A percentile compares a stretch with the other conserved stretches of the same genome.
phyloP scores from a whole-genome alignment of 2,797 vertebrate species.

The Bradypodion ventrale region DNA sequence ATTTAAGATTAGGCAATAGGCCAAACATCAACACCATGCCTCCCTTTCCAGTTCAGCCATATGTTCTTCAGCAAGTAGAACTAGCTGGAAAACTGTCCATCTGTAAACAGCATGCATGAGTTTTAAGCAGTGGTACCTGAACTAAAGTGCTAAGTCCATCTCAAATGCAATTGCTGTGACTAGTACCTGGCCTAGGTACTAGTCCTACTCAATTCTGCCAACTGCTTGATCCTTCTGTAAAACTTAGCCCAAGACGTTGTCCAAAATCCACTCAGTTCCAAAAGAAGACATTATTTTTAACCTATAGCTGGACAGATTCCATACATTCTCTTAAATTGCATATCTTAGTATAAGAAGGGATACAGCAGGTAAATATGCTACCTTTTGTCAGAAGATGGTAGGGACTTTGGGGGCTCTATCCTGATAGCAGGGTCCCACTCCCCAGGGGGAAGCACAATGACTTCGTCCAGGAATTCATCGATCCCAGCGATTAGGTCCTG shows the following conservation, averaged over 20 bases:
- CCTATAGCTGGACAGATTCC: not conserved
- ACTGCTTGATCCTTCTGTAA: not conserved
- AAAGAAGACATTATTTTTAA: not conserved
- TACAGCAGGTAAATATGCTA: conserved; percentile 47
- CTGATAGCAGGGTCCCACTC: conserved; percentile 98
- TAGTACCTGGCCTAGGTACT: not conserved
- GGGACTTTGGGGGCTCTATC: conserved; percentile 95
- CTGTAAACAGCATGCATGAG: not conserved
- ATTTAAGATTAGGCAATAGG: not conserved
- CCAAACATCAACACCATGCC: not conserved
- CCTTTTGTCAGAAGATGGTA: conserved; percentile 97
- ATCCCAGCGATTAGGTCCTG: conserved; percentile 96
- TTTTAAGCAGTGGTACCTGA: not conserved
- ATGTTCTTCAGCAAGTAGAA: no score
- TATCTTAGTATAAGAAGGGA: not conserved
- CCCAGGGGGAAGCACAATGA: conserved; percentile 96
- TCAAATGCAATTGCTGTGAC: not conserved
- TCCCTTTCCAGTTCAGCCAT: not conserved
- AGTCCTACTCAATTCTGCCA: not conserved
- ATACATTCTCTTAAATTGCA: no score
- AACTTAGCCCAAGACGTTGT: no score
- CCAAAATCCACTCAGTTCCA: not conserved
- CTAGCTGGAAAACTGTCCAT: not conserved
- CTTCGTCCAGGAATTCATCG: conserved; percentile 97
- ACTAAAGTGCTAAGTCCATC: no score